These are phyloP conservation scores for Caenorhabditis briggsae DNA, from an alignment of 1,140 invertebrate species.

Conservation along the genomic window DNA sequence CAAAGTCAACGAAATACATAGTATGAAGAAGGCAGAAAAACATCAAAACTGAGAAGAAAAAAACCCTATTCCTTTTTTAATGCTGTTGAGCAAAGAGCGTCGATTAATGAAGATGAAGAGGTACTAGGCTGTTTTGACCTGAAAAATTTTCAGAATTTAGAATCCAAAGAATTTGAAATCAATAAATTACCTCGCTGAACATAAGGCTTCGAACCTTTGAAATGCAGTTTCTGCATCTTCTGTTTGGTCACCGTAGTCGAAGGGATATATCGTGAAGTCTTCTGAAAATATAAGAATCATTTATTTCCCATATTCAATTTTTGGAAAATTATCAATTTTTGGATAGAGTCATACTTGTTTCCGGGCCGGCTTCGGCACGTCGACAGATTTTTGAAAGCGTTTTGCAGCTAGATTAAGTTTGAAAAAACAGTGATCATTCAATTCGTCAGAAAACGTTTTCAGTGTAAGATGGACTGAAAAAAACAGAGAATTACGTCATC, in stretches of 20 bases:
- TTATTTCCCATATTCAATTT: too few species aligned
- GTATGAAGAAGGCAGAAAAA: neutral
- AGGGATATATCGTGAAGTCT: conserved; percentile 28
- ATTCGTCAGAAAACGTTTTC: conserved; percentile 23
- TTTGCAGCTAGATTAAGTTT: neutral
- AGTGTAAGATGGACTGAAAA: neutral
- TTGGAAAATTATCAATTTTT: too few species aligned
- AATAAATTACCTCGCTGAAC: conserved; percentile 19
- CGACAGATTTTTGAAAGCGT: neutral
- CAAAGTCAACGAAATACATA: conserved; percentile 41
- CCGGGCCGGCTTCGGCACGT: too few species aligned
- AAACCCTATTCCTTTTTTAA: conserved; percentile 53
- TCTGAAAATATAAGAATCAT: conserved; percentile 1
- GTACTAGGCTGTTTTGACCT: conserved; percentile 19
- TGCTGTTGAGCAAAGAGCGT: conserved; percentile 48
- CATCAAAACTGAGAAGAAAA: conserved; percentile 20
- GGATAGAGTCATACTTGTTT: too few species aligned
- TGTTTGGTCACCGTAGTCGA: conserved; percentile 40
- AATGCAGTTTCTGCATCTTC: conserved; percentile 42
- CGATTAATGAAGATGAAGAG: conserved; percentile 41
- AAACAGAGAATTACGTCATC: conserved; percentile 6
- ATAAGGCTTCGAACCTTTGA: conserved; percentile 40
- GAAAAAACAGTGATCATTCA: conserved; percentile 11
- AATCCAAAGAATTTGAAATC: neutral
- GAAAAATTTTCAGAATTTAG: neutral